These are phyloP conservation scores for Stratiolaelaps scimitus DNA, from an alignment of 1,140 invertebrate species.

Conservation along the genomic window DNA sequence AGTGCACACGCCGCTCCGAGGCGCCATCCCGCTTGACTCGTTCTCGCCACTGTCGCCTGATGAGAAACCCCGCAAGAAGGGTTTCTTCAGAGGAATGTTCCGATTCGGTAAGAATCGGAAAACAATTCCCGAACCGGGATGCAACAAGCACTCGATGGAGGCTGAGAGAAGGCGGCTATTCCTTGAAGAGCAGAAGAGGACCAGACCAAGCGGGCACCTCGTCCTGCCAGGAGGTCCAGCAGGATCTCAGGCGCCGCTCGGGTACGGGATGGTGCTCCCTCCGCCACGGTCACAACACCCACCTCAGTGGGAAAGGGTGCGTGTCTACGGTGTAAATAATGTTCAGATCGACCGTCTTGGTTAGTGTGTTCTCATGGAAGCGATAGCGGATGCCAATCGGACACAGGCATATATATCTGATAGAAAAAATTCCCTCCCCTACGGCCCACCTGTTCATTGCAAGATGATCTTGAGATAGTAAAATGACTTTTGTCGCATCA, in stretches of 20 bases:
- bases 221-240: too few relatives aligned
- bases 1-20: conserved; percentile 3
- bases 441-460: too few relatives aligned
- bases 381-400: too few relatives aligned
- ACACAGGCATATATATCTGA: too few relatives aligned
- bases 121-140: conserved; percentile 17
- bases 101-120: conserved; percentile 23
- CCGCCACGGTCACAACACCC: neutral
- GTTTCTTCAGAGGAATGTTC: conserved; percentile 26
- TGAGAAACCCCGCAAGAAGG: conserved; percentile 28
- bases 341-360: too few relatives aligned
- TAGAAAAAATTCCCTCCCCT: too few relatives aligned
- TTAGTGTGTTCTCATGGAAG: too few relatives aligned
- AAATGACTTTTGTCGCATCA: too few relatives aligned
- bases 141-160: conserved; percentile 24
- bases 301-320: conserved; percentile 22
- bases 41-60: conserved; percentile 22
- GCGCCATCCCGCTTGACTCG: conserved; percentile 11
- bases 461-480: too few relatives aligned
- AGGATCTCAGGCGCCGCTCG: too few relatives aligned
- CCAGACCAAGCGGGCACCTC: neutral
- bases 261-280: neutral
- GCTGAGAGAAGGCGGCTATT: conserved; percentile 4
- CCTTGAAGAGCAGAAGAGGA: conserved; percentile 14
- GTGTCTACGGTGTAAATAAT: too few relatives aligned